These are phyloP conservation scores for Onychomys arenicola DNA, from an alignment of 2,797 vertebrate genomes.

Conservation along the genomic window DNA sequence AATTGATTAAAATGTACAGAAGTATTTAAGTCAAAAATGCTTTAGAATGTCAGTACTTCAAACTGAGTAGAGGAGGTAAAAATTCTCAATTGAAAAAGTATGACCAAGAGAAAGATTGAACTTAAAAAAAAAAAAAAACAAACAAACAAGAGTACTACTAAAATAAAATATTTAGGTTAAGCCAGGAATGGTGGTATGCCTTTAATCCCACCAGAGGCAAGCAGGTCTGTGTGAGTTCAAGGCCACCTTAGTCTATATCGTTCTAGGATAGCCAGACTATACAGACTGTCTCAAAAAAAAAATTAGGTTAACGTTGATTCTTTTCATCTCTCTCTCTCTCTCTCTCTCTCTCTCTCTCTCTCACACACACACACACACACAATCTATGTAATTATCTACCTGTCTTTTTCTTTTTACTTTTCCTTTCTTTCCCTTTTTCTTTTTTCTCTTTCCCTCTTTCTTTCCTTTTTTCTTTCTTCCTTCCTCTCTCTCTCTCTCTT, in stretches of 20 bases:
- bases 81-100: constrained; percentile 69
- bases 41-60: constrained; percentile 81
- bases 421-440: background rate
- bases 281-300: background rate
- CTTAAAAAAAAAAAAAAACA: constrained; percentile 64
- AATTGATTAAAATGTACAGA: constrained; percentile 91
- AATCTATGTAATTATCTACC: too few species aligned
- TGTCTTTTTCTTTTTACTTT: too few species aligned
- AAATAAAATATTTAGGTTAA: constrained; percentile 65
- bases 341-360: background rate
- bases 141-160: constrained; percentile 63
- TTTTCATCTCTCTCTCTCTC: too few species aligned
- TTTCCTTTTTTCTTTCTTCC: background rate
- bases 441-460: background rate
- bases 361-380: background rate
- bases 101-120: constrained; percentile 47
- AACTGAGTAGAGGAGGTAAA: constrained; percentile 72
- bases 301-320: background rate
- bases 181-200: background rate
- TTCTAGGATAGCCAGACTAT: background rate
- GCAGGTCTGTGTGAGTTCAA: background rate
- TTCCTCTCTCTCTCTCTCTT: too few species aligned
- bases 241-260: background rate
- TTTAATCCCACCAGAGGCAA: background rate
- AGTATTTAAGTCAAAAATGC: constrained; percentile 87